Base-by-base conservation (phyloP, 2,888 invertebrate genomes). In the Calameuta idolon region DNA sequence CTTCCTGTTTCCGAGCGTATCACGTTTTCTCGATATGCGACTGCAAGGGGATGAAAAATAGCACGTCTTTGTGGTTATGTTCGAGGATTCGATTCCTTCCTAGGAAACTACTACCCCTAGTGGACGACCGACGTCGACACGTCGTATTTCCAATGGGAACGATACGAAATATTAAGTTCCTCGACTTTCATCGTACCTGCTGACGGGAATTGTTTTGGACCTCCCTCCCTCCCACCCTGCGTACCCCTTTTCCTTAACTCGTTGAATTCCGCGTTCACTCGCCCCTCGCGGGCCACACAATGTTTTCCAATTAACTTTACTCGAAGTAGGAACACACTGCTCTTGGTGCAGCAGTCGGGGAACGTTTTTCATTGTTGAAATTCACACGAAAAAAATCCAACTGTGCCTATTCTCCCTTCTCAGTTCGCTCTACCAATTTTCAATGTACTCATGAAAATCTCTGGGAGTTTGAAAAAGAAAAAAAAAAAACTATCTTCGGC, bases 271-370 rank as follows among this genome's bases (percentile, higher is more conserved):
- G 15, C 35, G 74, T 74, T 74, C 74, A 75, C 75, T 34, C 75
- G 12, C 9, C 73, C 75, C 78, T 40, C 31, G 31, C 34, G 68
- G 79, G 82, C 76, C 80, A 83, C 87, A 87, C 89, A 86, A 87
- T 88, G 87, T 88, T 89, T 89, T 89, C 88, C 89, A 89, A 90
- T 90, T 89, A 90, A 89, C 88, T 90, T 89, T 88, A 88, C 87
- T 88, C 86, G 88, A 89, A 89, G 88, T 89, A 85, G 89, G 69
- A 74, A 73, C 69, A 69, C 76, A 2, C 69, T 68, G 1, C 55
- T 23, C 55, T 9, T 55, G 55, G 23, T 9, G 55, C 9, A 23
- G 75, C 75, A 40, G 77, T 40, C 74, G 0, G 69, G 12, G 35
- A 75, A 30, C 15, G 11, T 55, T 30, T 78, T 68, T 68, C 73